Percentiles rank a stretch among this genome's conserved stretches.
phyloP scores from a whole-genome alignment of 53 echinoderm and acorn worm genomes.

The Arbacia lixula region DNA sequence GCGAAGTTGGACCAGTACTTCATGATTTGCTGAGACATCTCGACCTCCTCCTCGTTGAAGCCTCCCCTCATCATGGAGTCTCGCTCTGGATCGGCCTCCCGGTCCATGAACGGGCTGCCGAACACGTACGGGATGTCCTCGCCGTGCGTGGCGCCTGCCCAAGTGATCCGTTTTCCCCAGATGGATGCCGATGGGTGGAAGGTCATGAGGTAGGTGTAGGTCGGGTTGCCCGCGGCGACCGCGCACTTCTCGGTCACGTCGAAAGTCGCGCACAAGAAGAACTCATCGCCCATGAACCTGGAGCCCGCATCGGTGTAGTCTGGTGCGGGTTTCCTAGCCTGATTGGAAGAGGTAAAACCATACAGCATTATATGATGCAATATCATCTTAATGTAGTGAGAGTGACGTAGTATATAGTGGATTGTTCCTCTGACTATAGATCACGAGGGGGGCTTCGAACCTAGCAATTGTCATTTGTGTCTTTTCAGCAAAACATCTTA shows the following conservation, averaged over 20 bases:
- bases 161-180: not conserved
- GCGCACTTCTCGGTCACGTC: not conserved
- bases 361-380: too few relatives aligned
- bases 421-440: not conserved
- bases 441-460: not conserved
- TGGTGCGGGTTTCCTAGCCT: not conserved
- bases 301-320: conserved; percentile 1
- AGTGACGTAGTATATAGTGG: not conserved
- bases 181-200: conserved; percentile 1
- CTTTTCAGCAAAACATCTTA: too few relatives aligned
- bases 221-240: not conserved
- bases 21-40: conserved; percentile 5
- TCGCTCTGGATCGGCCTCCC: not conserved
- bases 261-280: conserved; percentile 12
- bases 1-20: conserved; percentile 48
- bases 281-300: conserved; percentile 1
- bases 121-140: conserved; percentile 16
- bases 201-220: conserved; percentile 14
- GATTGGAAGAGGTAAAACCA: not conserved
- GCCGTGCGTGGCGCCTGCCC: conserved; percentile 15
- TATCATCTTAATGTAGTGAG: too few relatives aligned
- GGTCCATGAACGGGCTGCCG: conserved; percentile 7
- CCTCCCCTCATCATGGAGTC: not conserved
- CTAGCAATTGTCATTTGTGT: not conserved
- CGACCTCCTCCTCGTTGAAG: conserved; percentile 32